A percentile compares a stretch with the other conserved stretches of the same genome.
Conservation (phyloP, 2,888 invertebrate genomes). For the Epirrhoe tristata region DNA sequence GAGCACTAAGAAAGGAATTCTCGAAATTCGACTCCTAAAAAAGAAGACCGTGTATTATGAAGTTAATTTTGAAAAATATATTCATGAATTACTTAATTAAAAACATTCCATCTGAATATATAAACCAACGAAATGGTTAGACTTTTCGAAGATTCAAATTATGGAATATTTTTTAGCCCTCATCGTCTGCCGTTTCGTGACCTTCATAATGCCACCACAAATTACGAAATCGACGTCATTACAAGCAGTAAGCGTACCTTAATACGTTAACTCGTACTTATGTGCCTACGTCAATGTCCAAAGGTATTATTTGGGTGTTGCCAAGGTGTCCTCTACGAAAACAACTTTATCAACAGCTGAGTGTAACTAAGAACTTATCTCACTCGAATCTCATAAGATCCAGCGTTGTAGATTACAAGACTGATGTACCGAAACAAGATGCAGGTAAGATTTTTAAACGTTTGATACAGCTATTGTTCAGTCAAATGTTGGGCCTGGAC, state of each 20-base stretch:
- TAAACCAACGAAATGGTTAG: not conserved
- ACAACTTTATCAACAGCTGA: slow-evolving; percentile 34
- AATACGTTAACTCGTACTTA: not conserved
- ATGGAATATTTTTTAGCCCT: not conserved
- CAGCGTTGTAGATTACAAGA: slow-evolving; percentile 33
- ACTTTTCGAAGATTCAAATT: not conserved
- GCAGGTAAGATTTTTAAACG: not conserved
- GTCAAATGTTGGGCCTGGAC: not conserved
- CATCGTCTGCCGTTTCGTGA: not conserved
- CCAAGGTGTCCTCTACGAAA: slow-evolving; percentile 37
- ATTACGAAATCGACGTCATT: not conserved
- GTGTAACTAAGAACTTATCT: slow-evolving; percentile 40
- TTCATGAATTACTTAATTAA: no score
- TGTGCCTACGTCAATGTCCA: slow-evolving; percentile 14
- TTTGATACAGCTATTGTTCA: not conserved
- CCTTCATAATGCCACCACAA: not conserved
- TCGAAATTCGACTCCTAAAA: no score
- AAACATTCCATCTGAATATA: not conserved
- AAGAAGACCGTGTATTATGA: no score
- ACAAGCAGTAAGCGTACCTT: not conserved
- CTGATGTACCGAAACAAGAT: slow-evolving; percentile 33
- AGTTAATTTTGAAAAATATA: no score
- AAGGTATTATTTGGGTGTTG: slow-evolving; percentile 26
- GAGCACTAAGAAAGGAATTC: no score
- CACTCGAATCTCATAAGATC: slow-evolving; percentile 35